Percentiles rank a stretch among this genome's conserved stretches.
Conservation (phyloP, 1,140 invertebrate species). For the Papilio dardanus region DNA sequence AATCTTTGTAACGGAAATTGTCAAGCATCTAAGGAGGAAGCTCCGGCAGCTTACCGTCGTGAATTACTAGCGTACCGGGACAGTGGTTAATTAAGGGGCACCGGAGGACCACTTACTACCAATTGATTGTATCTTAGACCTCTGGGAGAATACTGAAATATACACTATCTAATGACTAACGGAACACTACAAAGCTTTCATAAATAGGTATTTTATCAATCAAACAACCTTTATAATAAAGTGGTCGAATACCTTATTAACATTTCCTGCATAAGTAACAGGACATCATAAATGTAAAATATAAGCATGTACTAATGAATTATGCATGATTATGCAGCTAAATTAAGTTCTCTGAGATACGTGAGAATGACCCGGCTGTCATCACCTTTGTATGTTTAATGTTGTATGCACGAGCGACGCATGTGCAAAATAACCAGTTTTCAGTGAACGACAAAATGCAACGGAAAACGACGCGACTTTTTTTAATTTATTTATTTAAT, state of each 20-base stretch:
- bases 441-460: background rate
- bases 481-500: no score
- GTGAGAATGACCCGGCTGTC: constrained; percentile 20
- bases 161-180: no score
- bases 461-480: background rate
- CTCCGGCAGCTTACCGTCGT: background rate
- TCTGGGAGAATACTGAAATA: background rate
- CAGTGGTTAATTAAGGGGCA: background rate
- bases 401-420: background rate
- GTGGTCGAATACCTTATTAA: background rate
- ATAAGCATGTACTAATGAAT: constrained; percentile 33
- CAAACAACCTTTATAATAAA: background rate
- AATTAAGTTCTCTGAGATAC: constrained; percentile 30
- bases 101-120: constrained; percentile 7
- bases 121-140: constrained; percentile 13
- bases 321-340: constrained; percentile 34
- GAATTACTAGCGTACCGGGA: background rate
- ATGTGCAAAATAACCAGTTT: constrained; percentile 25
- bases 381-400: constrained; percentile 30
- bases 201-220: background rate
- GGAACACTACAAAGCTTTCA: background rate
- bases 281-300: constrained; percentile 27
- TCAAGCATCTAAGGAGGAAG: background rate
- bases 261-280: background rate
- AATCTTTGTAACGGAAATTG: background rate